phyloP scores from a whole-genome alignment of 2,888 invertebrate species.

The Lycocerus yunnanus region DNA sequence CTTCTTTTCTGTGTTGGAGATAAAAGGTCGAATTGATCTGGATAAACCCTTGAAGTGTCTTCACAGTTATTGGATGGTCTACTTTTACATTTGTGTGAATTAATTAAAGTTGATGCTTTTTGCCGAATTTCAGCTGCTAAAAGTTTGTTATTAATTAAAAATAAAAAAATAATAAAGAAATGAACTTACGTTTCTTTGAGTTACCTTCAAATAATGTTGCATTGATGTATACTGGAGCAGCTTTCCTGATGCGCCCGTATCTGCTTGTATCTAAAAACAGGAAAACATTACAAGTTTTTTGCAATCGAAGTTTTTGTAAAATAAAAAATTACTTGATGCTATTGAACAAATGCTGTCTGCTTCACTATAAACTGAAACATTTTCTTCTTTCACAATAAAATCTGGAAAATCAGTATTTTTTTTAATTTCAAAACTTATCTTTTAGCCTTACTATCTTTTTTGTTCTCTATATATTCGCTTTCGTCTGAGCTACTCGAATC shows the following conservation, averaged over 20 bases:
- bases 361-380: not conserved
- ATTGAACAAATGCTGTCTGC: not conserved
- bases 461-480: not conserved
- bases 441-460: not conserved
- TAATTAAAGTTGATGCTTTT: not conserved
- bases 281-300: not conserved
- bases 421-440: not conserved
- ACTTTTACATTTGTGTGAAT: not conserved
- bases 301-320: not conserved
- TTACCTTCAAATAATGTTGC: not conserved
- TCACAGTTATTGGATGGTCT: not conserved
- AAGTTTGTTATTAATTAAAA: not conserved
- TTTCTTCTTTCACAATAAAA: not conserved
- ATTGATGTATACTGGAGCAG: not conserved
- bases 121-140: not conserved
- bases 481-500: not conserved
- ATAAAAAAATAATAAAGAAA: too few relatives aligned
- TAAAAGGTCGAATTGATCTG: not conserved
- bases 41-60: not conserved
- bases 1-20: not conserved
- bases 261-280: not conserved
- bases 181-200: not conserved
- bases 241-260: not conserved
- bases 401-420: not conserved
- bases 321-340: not conserved